These are phyloP conservation scores for Metridium senile DNA, from an alignment of 92 coral and sea anemone species.

Conservation along the genomic window DNA sequence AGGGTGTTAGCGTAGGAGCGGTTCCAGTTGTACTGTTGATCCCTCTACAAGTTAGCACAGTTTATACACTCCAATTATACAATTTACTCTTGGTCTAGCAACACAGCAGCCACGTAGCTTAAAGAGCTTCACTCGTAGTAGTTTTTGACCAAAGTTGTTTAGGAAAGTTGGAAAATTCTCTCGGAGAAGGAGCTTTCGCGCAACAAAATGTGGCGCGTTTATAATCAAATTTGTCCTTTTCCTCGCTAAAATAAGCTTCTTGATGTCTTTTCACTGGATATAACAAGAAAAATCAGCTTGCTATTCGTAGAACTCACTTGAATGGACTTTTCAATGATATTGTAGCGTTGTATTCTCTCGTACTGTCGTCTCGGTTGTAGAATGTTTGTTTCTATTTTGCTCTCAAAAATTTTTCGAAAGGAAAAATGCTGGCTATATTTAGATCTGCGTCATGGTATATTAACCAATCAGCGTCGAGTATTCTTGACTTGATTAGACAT, in stretches of 20 bases:
- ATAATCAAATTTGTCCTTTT: neutral
- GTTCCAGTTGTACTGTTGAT: neutral
- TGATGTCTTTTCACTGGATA: neutral
- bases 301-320: neutral
- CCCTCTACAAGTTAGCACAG: neutral
- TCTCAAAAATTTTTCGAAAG: slow-evolving; percentile 36
- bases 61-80: neutral
- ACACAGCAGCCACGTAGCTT: neutral
- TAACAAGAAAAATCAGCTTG: neutral
- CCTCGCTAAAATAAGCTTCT: neutral
- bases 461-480: slow-evolving; percentile 56
- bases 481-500: slow-evolving; percentile 74
- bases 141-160: neutral
- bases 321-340: neutral
- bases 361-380: neutral
- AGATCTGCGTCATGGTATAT: slow-evolving; percentile 61
- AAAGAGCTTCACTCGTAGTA: neutral
- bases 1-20: slow-evolving; percentile 7
- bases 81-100: neutral
- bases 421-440: slow-evolving; percentile 66
- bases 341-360: slow-evolving; percentile 2
- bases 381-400: slow-evolving; percentile 46
- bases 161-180: neutral
- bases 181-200: neutral
- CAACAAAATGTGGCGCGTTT: slow-evolving; percentile 1